Conservation (phyloP, 2,888 invertebrate genomes). For the Euspilapteryx auroguttella region DNA sequence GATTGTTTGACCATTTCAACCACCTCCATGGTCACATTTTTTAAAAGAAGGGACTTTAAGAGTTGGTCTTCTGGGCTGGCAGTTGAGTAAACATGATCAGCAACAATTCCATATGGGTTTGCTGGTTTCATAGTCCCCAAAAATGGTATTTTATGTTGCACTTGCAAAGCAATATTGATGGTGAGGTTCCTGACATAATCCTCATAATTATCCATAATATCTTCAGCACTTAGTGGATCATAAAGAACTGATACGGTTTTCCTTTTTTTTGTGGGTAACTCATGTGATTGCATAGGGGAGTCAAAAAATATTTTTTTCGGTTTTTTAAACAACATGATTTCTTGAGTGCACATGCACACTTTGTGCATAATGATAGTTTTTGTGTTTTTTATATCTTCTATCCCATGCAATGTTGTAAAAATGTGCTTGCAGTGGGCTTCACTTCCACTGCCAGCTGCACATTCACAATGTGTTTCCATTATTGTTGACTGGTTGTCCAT, state of each 20-base stretch:
- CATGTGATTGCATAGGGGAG: slow-evolving; percentile 1
- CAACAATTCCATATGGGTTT: not conserved
- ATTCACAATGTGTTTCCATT: not conserved
- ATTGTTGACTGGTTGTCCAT: not conserved
- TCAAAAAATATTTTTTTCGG: not conserved
- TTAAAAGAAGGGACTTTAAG: too few species aligned
- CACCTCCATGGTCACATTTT: too few species aligned
- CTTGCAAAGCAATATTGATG: not conserved
- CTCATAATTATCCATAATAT: slow-evolving; percentile 1
- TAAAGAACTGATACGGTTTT: not conserved
- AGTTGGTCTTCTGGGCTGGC: too few species aligned
- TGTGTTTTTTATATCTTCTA: not conserved
- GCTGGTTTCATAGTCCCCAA: not conserved
- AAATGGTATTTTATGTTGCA: slow-evolving; percentile 1
- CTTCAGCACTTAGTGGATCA: not conserved
- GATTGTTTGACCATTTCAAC: too few species aligned
- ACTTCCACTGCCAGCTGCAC: slow-evolving; percentile 1
- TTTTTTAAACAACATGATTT: not conserved
- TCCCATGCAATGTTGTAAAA: not conserved
- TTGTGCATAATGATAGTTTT: slow-evolving; percentile 1
- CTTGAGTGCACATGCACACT: not conserved
- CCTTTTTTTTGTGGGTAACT: not conserved
- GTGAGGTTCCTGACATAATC: not conserved
- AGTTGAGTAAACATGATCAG: not conserved
- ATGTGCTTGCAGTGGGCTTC: slow-evolving; percentile 2